A percentile compares a stretch with the other conserved stretches of the same genome.
Evolutionary conservation across 2,888 invertebrate species (phyloP).

Genomic region (Trissolcus japonicus): DNA sequence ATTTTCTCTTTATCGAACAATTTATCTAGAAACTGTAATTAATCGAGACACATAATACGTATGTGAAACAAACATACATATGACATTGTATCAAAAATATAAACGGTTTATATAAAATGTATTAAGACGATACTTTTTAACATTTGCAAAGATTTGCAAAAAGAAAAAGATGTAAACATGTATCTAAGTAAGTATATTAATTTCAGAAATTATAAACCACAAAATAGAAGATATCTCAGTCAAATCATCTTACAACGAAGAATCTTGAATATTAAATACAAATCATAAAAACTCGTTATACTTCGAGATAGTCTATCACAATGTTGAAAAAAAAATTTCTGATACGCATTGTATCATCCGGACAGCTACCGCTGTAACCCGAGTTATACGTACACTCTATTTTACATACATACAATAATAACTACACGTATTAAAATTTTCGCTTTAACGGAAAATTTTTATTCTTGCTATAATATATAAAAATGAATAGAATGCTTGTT

Average conservation of each 20-base stretch:
- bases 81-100: too few relatives aligned
- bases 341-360: conserved; percentile 39
- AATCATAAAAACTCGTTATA: conserved; percentile 33
- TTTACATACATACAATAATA: conserved; percentile 7
- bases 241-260: conserved; percentile 26
- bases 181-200: conserved; percentile 12
- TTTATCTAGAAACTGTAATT: conserved; percentile 10
- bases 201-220: conserved; percentile 7
- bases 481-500: not conserved
- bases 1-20: conserved; percentile 7
- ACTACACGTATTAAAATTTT: not conserved
- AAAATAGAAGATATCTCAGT: conserved; percentile 28
- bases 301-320: conserved; percentile 39
- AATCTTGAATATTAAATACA: conserved; percentile 41
- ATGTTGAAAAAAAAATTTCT: conserved; percentile 18
- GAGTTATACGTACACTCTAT: conserved; percentile 31
- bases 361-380: conserved; percentile 35
- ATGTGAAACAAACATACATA: not conserved
- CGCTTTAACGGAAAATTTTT: too few relatives aligned
- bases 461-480: too few relatives aligned
- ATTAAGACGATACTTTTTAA: not conserved
- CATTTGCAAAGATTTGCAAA: not conserved
- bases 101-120: not conserved
- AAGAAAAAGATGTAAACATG: not conserved
- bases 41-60: conserved; percentile 9